Evolutionary conservation across 2,888 invertebrate species (phyloP).

Genomic region (Lagria hirta): DNA sequence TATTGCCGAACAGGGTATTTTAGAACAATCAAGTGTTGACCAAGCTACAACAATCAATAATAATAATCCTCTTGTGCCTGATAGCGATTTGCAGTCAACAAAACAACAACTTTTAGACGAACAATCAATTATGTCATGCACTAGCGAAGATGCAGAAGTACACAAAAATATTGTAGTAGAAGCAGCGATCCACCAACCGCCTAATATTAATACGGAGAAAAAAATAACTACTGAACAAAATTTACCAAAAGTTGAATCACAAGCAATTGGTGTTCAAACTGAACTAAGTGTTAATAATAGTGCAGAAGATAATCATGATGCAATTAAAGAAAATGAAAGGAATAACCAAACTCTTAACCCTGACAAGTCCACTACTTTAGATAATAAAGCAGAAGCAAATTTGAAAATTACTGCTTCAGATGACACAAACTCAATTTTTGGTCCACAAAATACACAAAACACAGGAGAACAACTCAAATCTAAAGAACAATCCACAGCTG

Average conservation of each 20-base stretch:
- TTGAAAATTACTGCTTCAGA: too few relatives aligned
- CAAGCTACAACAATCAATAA: conserved; percentile 8
- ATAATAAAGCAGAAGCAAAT: too few relatives aligned
- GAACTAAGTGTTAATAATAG: conserved; percentile 22
- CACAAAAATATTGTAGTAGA: conserved; percentile 48
- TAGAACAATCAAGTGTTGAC: conserved; percentile 11
- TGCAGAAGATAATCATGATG: too few relatives aligned
- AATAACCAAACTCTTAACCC: too few relatives aligned
- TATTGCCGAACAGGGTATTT: conserved; percentile 6
- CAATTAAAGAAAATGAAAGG: too few relatives aligned
- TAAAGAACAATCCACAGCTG: too few relatives aligned
- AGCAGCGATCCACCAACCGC: conserved; percentile 51
- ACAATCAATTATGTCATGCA: conserved; percentile 43
- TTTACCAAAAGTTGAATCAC: conserved; percentile 7
- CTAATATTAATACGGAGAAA: conserved; percentile 33
- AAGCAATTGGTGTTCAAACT: neutral
- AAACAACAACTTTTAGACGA: conserved; percentile 38
- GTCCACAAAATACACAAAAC: too few relatives aligned
- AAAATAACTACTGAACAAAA: conserved; percentile 17
- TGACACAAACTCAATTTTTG: too few relatives aligned
- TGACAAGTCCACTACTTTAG: too few relatives aligned
- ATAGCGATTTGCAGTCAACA: too few relatives aligned
- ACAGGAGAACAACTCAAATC: too few relatives aligned
- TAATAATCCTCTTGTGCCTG: conserved; percentile 12
- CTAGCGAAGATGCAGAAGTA: conserved; percentile 49